A percentile compares a stretch with the other conserved stretches of the same genome.
Conservation (phyloP, 2,888 invertebrate species). For the Polyommatus icarus region DNA sequence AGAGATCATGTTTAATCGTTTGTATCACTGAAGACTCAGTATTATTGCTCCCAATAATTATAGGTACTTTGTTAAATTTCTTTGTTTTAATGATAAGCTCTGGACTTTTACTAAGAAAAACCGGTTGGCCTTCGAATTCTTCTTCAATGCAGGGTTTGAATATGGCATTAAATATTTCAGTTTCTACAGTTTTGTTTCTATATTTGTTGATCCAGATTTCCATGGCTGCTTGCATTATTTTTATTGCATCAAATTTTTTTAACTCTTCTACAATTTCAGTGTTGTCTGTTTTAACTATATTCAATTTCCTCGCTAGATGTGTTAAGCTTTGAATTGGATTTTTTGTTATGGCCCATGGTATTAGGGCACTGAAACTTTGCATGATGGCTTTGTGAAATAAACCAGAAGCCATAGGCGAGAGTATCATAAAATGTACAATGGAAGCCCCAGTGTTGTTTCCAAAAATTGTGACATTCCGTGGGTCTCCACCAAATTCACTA, state of each 20-base stretch:
- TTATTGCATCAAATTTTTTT: constrained; percentile 49
- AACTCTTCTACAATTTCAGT: constrained; percentile 63
- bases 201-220: constrained; percentile 34
- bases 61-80: constrained; percentile 67
- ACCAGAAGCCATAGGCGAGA: constrained; percentile 72
- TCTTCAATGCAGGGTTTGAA: constrained; percentile 71
- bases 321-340: constrained; percentile 58
- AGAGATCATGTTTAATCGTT: constrained; percentile 53
- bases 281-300: constrained; percentile 52
- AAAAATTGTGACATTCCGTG: constrained; percentile 71
- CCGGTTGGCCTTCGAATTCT: constrained; percentile 68
- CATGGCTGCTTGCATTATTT: constrained; percentile 55
- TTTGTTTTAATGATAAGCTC: constrained; percentile 62
- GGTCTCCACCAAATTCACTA: constrained; percentile 67
- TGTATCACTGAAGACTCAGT: constrained; percentile 60
- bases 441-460: constrained; percentile 73
- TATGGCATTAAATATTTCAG: constrained; percentile 53
- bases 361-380: constrained; percentile 70
- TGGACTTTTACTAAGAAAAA: constrained; percentile 68
- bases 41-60: constrained; percentile 70
- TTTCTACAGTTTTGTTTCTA: constrained; percentile 35
- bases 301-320: constrained; percentile 57
- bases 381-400: constrained; percentile 72
- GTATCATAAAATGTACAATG: constrained; percentile 68
- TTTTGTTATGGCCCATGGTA: constrained; percentile 63